Evolutionary conservation across 2,888 invertebrate species (phyloP).

Genomic region (Steinernema hermaphroditum): DNA sequence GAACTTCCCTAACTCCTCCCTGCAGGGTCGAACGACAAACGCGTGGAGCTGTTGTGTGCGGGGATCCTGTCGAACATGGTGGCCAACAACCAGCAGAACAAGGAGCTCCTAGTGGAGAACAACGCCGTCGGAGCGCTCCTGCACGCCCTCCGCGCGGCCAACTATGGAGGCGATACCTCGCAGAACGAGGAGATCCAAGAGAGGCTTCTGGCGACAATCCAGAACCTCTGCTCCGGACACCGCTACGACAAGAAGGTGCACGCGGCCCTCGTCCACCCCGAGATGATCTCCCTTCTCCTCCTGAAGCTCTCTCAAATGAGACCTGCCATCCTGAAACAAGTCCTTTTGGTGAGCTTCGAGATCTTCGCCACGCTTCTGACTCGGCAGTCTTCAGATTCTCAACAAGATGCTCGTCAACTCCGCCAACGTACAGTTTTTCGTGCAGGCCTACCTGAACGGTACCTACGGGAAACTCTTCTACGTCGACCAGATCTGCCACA

Average conservation of each 20-base stretch:
- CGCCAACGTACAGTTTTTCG: background rate
- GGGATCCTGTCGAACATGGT: slow-evolving; percentile 5
- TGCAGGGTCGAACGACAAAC: background rate
- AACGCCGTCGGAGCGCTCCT: background rate
- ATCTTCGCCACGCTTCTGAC: no score
- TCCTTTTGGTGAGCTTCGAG: background rate
- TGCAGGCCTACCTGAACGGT: background rate
- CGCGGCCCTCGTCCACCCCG: background rate
- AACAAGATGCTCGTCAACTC: background rate
- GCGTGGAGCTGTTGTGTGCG: background rate
- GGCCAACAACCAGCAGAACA: slow-evolving; percentile 6
- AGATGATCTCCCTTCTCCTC: background rate
- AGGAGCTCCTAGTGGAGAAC: background rate
- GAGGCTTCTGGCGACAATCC: background rate
- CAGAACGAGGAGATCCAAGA: slow-evolving; percentile 6
- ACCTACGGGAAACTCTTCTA: background rate
- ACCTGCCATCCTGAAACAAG: background rate
- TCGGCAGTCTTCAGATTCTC: background rate
- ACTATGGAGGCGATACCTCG: background rate
- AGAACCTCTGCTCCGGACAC: background rate
- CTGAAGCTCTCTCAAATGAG: background rate
- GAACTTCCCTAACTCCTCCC: background rate
- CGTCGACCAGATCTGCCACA: slow-evolving; percentile 9
- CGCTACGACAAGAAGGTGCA: background rate
- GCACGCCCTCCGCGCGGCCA: background rate